These are phyloP conservation scores for Panagrolaimus sp. DNA, from an alignment of 1,140 invertebrate species.

Conservation along the genomic window DNA sequence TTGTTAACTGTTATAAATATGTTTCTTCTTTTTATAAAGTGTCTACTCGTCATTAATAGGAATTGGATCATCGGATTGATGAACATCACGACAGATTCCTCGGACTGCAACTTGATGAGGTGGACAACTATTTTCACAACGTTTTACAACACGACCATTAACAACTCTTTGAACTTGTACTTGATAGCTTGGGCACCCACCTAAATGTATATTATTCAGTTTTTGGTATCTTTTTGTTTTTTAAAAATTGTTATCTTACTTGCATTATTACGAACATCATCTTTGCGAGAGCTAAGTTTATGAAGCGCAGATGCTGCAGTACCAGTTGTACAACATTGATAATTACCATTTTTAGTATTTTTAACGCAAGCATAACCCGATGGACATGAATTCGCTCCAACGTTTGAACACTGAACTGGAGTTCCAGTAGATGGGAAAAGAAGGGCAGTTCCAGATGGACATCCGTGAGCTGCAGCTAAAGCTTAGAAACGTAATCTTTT, in stretches of 20 bases:
- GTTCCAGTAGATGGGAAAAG: slow-evolving; percentile 56
- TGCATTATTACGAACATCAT: slow-evolving; percentile 5
- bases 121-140: slow-evolving; percentile 51
- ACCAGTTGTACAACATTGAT: slow-evolving; percentile 46
- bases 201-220: slow-evolving; percentile 23
- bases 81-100: slow-evolving; percentile 47
- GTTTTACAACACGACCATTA: slow-evolving; percentile 46
- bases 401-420: slow-evolving; percentile 45
- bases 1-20: not conserved
- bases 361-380: slow-evolving; percentile 41
- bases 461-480: slow-evolving; percentile 47
- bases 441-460: slow-evolving; percentile 46
- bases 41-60: not conserved
- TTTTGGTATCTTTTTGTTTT: not conserved
- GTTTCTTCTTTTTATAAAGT: not conserved
- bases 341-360: slow-evolving; percentile 31
- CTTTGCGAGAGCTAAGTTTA: slow-evolving; percentile 18
- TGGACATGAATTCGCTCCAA: slow-evolving; percentile 36
- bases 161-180: slow-evolving; percentile 53
- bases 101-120: slow-evolving; percentile 49
- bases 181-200: slow-evolving; percentile 40
- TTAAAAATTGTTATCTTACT: slow-evolving; percentile 16
- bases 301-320: slow-evolving; percentile 1
- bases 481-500: not conserved
- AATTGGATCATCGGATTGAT: slow-evolving; percentile 17